These are phyloP conservation scores for Xanthorhoe spadicearia DNA, from an alignment of 2,888 invertebrate species.

Conservation along the genomic window DNA sequence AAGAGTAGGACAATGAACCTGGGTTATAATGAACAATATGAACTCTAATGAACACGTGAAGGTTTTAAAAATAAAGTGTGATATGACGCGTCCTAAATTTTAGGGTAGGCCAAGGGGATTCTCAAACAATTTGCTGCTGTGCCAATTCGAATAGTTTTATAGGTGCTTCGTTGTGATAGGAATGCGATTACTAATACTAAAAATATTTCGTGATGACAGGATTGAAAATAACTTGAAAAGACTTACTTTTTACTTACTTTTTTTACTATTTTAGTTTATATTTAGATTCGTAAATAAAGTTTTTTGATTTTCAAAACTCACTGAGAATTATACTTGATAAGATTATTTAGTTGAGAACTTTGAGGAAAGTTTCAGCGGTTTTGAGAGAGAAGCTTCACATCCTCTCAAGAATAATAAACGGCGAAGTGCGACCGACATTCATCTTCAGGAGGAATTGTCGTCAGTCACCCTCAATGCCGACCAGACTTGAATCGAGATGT, in stretches of 20 bases:
- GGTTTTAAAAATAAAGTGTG: slow-evolving; percentile 35
- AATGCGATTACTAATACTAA: slow-evolving; percentile 33
- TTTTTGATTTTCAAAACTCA: background rate
- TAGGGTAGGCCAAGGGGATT: slow-evolving; percentile 72
- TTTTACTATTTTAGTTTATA: too few species aligned
- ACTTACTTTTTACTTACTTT: background rate
- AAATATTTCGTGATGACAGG: background rate
- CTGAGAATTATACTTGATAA: background rate
- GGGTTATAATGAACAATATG: slow-evolving; percentile 42
- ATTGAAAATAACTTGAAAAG: slow-evolving; percentile 6
- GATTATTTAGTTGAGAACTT: slow-evolving; percentile 1
- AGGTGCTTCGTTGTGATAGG: slow-evolving; percentile 21
- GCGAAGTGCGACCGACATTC: slow-evolving; percentile 22
- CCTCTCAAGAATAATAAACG: slow-evolving; percentile 27
- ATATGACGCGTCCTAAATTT: slow-evolving; percentile 38
- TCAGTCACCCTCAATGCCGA: slow-evolving; percentile 13
- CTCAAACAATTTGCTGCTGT: slow-evolving; percentile 50
- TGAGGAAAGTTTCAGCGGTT: slow-evolving; percentile 12
- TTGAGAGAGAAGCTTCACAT: slow-evolving; percentile 11
- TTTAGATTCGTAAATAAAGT: too few species aligned
- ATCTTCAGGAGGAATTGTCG: slow-evolving; percentile 29
- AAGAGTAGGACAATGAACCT: slow-evolving; percentile 56
- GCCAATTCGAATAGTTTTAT: slow-evolving; percentile 44
- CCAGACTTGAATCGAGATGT: slow-evolving; percentile 4
- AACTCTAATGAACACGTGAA: slow-evolving; percentile 49